Percentiles rank a stretch among this genome's conserved stretches.
Conservation (phyloP, 2,113 vertebrate species). For the Spea multiplicata region DNA sequence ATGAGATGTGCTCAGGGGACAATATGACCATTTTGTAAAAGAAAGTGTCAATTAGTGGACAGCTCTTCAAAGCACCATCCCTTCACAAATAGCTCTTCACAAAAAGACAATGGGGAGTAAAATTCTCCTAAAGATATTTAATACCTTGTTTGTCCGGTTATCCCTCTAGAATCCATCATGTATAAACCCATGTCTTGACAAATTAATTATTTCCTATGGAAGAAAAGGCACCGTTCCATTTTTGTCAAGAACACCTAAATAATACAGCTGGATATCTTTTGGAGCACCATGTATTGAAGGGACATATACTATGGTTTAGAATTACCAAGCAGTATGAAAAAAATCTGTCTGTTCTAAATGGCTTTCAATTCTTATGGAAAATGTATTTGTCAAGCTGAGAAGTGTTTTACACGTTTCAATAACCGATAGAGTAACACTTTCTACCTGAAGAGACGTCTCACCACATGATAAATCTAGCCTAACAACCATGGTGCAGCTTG, state of each 20-base stretch:
- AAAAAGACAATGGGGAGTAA: slow-evolving; percentile 26
- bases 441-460: neutral
- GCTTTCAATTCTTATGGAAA: neutral
- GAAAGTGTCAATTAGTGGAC: slow-evolving; percentile 23
- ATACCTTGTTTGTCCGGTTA: neutral
- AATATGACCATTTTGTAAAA: slow-evolving; percentile 38
- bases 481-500: neutral
- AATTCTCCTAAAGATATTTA: slow-evolving; percentile 1
- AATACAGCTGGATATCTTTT: neutral
- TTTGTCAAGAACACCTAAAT: neutral
- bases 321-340: neutral
- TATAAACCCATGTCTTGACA: neutral
- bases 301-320: neutral
- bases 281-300: neutral
- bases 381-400: neutral
- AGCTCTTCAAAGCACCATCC: slow-evolving; percentile 13
- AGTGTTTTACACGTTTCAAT: neutral
- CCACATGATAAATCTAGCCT: neutral
- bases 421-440: neutral
- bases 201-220: slow-evolving; percentile 10
- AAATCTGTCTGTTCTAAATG: neutral
- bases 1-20: slow-evolving; percentile 17
- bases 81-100: neutral
- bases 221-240: neutral
- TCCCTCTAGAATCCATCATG: neutral